Conservation (phyloP, 2,113 vertebrate species). For the Phylloscopus trochiloides region DNA sequence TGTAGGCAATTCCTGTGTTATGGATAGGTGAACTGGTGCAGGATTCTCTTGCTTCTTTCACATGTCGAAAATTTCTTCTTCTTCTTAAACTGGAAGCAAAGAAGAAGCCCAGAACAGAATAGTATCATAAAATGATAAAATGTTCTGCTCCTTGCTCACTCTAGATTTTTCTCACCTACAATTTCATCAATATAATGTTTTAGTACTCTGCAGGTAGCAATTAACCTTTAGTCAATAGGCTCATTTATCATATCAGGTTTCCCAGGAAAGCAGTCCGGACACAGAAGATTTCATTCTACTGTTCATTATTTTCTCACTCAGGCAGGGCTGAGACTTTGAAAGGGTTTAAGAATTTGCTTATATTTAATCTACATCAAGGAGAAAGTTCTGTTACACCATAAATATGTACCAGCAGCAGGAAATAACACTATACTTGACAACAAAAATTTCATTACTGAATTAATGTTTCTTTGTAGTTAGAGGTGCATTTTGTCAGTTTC, state of each 20-base stretch:
- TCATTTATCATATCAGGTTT: conserved; percentile 9
- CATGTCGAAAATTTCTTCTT: background rate
- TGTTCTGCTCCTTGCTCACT: background rate
- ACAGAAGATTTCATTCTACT: background rate
- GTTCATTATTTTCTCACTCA: background rate
- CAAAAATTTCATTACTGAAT: background rate
- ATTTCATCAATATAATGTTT: background rate
- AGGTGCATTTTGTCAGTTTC: background rate
- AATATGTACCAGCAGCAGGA: background rate
- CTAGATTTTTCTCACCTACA: background rate
- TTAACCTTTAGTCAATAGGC: background rate
- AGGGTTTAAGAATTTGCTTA: background rate
- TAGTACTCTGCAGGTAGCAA: background rate
- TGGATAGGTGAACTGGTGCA: background rate
- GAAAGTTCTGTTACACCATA: background rate
- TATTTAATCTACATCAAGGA: background rate
- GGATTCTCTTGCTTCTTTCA: background rate
- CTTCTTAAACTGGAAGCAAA: background rate
- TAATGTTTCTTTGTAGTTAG: background rate
- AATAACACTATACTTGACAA: background rate
- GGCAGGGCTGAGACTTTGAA: background rate
- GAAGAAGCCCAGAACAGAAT: background rate
- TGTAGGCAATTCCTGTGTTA: background rate
- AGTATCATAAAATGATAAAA: background rate
- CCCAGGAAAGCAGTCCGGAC: background rate